Evolutionary conservation across 2,888 invertebrate genomes (phyloP).

Genomic region (Odontomyia ornata): DNA sequence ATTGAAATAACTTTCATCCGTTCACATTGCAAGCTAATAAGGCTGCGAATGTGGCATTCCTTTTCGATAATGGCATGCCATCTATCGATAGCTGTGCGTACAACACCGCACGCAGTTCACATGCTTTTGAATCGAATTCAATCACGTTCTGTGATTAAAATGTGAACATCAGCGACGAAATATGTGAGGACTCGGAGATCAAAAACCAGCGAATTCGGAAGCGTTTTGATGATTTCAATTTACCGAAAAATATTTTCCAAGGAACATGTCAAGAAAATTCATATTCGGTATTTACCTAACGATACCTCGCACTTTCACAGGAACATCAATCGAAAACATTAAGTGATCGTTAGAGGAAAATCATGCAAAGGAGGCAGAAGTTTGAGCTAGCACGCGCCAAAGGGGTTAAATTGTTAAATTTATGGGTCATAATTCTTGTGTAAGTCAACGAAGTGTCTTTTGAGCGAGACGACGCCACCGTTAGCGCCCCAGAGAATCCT

Average conservation of each 20-base stretch:
- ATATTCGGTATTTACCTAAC: not conserved
- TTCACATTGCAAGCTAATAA: slow-evolving; percentile 36
- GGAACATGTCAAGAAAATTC: not conserved
- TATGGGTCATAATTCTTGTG: slow-evolving; percentile 44
- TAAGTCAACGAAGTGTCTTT: slow-evolving; percentile 16
- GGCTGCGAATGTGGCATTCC: slow-evolving; percentile 40
- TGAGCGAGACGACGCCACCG: not conserved
- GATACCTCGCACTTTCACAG: not conserved
- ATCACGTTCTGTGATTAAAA: slow-evolving; percentile 12
- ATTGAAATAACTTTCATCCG: slow-evolving; percentile 2
- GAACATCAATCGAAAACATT: not conserved
- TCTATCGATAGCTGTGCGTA: slow-evolving; percentile 1
- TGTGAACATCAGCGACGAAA: not conserved
- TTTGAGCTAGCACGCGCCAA: slow-evolving; percentile 14
- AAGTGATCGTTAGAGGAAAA: not conserved
- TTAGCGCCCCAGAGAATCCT: not conserved
- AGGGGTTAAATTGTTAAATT: slow-evolving; percentile 48
- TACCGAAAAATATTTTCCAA: not conserved
- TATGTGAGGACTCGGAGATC: not conserved
- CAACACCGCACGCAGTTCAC: not conserved
- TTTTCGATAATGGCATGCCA: slow-evolving; percentile 22
- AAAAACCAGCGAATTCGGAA: not conserved
- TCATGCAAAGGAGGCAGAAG: not conserved
- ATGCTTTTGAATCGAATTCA: slow-evolving; percentile 11
- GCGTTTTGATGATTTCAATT: not conserved